Percentiles rank a stretch among this genome's conserved stretches.
phyloP scores from a whole-genome alignment of 2,113 vertebrate genomes.

The Rhipidura dahli region DNA sequence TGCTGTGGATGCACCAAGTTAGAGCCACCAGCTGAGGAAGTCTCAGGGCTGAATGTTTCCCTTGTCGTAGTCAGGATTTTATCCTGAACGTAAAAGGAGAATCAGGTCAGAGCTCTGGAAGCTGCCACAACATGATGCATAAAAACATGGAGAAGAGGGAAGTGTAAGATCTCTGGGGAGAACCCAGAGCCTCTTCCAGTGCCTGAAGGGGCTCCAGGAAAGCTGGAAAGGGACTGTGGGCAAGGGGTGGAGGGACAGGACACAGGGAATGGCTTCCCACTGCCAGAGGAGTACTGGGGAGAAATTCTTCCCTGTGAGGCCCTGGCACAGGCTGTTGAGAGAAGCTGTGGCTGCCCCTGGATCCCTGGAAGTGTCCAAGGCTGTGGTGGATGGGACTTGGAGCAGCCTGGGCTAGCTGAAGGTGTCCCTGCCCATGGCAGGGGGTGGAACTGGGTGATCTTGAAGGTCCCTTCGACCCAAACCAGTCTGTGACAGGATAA shows the following conservation, averaged over 20 bases:
- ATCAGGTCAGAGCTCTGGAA: neutral
- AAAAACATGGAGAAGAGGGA: rapidly evolving
- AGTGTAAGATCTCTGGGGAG: neutral
- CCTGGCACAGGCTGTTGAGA: neutral
- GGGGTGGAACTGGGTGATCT: neutral
- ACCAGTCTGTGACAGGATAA: neutral
- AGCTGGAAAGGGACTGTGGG: neutral
- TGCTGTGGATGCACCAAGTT: neutral
- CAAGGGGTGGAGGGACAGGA: neutral
- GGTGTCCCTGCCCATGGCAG: neutral
- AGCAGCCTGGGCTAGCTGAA: rapidly evolving
- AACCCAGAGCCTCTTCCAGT: neutral
- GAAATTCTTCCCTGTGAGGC: neutral
- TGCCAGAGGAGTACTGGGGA: neutral
- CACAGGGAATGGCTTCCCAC: neutral
- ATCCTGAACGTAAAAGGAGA: neutral
- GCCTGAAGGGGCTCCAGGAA: neutral
- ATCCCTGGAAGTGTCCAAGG: neutral
- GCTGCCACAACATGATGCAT: rapidly evolving
- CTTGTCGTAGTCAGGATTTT: neutral
- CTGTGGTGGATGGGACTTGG: rapidly evolving
- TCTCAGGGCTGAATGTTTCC: neutral
- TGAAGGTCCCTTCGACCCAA: neutral
- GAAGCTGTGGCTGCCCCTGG: neutral
- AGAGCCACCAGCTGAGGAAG: neutral